Conservation (phyloP, 2,113 vertebrate species). For the Oriolus oriolus region DNA sequence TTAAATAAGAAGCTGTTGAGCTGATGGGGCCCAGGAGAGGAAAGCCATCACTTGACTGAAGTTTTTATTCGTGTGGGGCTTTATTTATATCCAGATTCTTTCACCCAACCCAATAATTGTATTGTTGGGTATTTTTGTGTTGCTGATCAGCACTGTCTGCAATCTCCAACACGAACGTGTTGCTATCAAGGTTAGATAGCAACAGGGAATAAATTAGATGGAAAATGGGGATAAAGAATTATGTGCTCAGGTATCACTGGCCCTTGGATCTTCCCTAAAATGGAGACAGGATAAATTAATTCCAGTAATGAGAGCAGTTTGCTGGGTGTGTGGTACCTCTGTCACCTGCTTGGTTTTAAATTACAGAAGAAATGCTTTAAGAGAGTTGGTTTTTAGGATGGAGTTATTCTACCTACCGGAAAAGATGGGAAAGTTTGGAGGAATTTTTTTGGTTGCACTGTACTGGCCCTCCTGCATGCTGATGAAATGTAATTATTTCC, state of each 20-base stretch:
- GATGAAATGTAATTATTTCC: neutral
- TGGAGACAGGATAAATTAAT: neutral
- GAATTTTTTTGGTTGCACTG: neutral
- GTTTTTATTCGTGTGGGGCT: neutral
- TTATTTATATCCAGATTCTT: neutral
- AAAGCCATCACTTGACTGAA: neutral
- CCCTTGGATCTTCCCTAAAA: neutral
- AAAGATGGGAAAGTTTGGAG: neutral
- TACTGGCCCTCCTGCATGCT: neutral
- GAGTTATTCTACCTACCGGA: neutral
- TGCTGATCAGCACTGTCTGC: neutral
- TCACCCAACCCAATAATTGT: neutral
- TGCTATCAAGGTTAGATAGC: accelerated
- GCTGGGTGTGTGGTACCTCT: neutral
- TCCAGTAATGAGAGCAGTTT: neutral
- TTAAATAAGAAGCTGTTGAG: neutral
- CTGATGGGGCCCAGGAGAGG: neutral
- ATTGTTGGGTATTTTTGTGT: neutral
- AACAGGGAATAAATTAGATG: neutral
- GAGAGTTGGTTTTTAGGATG: neutral
- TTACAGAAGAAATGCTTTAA: neutral
- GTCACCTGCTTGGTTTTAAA: neutral
- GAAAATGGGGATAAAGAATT: neutral
- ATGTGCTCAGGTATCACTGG: neutral
- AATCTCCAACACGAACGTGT: accelerated